Conservation (phyloP, 2,888 invertebrate species). For the Pandemis cinnamomeana region DNA sequence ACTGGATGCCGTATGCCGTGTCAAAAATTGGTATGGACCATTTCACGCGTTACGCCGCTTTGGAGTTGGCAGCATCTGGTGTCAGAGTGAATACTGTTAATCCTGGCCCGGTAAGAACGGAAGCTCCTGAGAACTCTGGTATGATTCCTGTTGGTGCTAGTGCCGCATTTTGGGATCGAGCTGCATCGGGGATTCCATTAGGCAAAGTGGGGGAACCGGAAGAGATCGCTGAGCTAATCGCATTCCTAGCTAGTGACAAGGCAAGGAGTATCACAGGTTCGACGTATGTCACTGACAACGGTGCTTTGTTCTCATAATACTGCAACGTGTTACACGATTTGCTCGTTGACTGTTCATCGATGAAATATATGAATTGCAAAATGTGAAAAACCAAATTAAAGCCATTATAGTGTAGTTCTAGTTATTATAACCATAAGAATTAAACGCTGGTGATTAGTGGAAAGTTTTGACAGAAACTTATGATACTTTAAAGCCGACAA, state of each 20-base stretch:
- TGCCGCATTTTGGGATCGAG: constrained; percentile 21
- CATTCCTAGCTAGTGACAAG: constrained; percentile 54
- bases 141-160: neutral
- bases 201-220: constrained; percentile 44
- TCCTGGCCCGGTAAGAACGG: constrained; percentile 86
- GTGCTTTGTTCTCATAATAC: constrained; percentile 18
- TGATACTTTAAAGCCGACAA: too few species aligned
- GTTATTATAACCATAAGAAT: too few species aligned
- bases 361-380: too few species aligned
- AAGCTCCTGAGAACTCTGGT: constrained; percentile 44
- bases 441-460: too few species aligned
- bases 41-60: constrained; percentile 85
- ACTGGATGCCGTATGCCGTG: constrained; percentile 82
- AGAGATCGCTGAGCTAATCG: constrained; percentile 48
- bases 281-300: constrained; percentile 47
- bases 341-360: too few species aligned
- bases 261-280: constrained; percentile 57
- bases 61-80: too few species aligned
- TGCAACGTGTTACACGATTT: too few species aligned
- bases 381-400: too few species aligned
- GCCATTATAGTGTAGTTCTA: too few species aligned
- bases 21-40: constrained; percentile 91
- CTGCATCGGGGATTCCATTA: constrained; percentile 46
- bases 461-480: too few species aligned
- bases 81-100: too few species aligned